Evolutionary conservation across 2,113 vertebrate species (phyloP).

Genomic region (Brachirus orientalis): DNA sequence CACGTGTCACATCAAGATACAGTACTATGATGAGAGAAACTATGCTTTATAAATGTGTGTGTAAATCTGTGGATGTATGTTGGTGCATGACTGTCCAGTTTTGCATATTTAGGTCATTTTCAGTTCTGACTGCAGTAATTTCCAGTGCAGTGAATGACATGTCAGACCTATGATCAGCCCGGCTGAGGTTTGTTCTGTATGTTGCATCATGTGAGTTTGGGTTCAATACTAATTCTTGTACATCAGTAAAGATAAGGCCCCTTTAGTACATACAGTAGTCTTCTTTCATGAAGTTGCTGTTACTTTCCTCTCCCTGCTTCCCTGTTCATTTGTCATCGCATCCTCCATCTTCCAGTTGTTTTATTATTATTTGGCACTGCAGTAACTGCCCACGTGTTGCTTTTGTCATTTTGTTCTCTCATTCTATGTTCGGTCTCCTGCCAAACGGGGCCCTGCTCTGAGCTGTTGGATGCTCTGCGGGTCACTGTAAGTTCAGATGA

Average conservation of each 20-base stretch:
- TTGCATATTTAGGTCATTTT: too few species aligned
- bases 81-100: slow-evolving; percentile 13
- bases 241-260: slow-evolving; percentile 29
- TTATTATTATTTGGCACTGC: slow-evolving; percentile 21
- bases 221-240: too few species aligned
- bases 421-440: slow-evolving; percentile 34
- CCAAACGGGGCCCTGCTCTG: slow-evolving; percentile 30
- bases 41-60: slow-evolving; percentile 22
- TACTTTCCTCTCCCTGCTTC: slow-evolving; percentile 5
- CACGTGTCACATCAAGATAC: slow-evolving; percentile 24
- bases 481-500: slow-evolving; percentile 55
- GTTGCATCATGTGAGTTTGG: too few species aligned
- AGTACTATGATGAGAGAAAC: slow-evolving; percentile 9
- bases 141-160: too few species aligned
- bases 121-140: too few species aligned
- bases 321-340: not conserved
- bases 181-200: too few species aligned
- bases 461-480: slow-evolving; percentile 31
- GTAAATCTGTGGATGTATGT: slow-evolving; percentile 10
- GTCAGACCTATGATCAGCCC: too few species aligned
- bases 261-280: too few species aligned
- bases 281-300: slow-evolving; percentile 2
- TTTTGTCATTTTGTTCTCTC: slow-evolving; percentile 21
- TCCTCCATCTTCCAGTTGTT: slow-evolving; percentile 24
- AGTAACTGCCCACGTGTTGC: slow-evolving; percentile 3